Evolutionary conservation across 1,140 invertebrate genomes (phyloP).

Genomic region (Oedothorax gibbosus): DNA sequence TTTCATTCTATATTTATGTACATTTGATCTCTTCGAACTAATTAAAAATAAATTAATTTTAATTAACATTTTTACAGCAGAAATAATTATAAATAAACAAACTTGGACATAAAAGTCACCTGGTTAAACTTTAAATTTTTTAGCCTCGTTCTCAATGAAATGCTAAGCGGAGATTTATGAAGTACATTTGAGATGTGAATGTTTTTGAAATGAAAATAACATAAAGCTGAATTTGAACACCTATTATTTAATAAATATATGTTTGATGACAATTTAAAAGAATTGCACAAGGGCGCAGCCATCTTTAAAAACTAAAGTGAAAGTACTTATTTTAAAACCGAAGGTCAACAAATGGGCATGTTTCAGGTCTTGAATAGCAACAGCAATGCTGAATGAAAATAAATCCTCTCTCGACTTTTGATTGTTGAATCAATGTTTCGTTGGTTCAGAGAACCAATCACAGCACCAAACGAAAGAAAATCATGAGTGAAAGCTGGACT

Average conservation of each 20-base stretch:
- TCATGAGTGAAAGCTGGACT: no score
- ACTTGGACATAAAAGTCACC: neutral
- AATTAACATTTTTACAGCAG: no score
- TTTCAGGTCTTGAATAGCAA: no score
- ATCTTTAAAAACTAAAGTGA: slow-evolving; percentile 17
- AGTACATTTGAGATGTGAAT: neutral
- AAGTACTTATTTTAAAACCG: slow-evolving; percentile 1
- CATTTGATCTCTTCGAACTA: no score
- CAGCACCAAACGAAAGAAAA: no score
- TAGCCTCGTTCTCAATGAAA: neutral
- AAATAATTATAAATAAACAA: no score
- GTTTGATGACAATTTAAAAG: slow-evolving; percentile 25
- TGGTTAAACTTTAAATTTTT: neutral
- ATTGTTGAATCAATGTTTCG: no score
- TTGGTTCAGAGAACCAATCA: no score
- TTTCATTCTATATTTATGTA: no score
- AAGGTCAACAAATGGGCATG: neutral
- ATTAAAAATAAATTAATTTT: no score
- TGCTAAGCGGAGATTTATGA: neutral
- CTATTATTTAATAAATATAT: slow-evolving; percentile 16
- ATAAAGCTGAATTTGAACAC: neutral
- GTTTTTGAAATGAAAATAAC: slow-evolving; percentile 18
- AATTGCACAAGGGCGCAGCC: slow-evolving; percentile 34
- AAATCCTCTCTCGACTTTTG: no score
- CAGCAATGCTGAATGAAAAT: no score